Base-by-base conservation (phyloP, 2,888 invertebrate species). In the Eulithis testata region DNA sequence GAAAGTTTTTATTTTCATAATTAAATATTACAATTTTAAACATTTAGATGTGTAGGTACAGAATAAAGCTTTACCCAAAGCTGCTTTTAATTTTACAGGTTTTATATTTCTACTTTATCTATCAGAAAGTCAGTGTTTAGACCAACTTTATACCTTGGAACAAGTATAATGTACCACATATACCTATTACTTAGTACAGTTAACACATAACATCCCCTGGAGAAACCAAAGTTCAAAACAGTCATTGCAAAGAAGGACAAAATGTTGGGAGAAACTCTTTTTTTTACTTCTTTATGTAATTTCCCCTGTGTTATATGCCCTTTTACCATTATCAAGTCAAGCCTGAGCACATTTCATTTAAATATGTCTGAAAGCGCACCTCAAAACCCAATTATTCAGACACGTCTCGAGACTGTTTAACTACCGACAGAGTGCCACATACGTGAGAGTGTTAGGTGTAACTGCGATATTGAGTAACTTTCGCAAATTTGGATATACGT, bases 1-100 rank as follows among this genome's bases (percentile, higher is more conserved):
- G 69, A 76, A 76, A 71, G 68, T 73, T 77, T 75, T 75, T 75
- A 63, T 69, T 73, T 61, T 72, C 44, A 60, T 72, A 66, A 68
- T 73, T 71, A 68, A 66, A 65, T 61, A 66, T 65, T 40, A 40
- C 8, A 40, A 40, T 40, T 9, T 11, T 40, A 40, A 21, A 21
- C 21, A 21, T 8, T 5, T 40, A 9, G 9, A 8, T 40, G 9
- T 6, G 4, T 40, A 40, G 37, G 37, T 4, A 8, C 37, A 4
- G 37, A 4, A 40, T 4, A 8, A 40, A 40, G 37, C 11, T 51
- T 31, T 31, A 50, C 8, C 49, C 21, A 9, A 12, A 36, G 52
- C 4, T 12, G 5, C 6, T 1, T 8, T 6, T 6, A 40, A 40
- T 9, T 49, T 9, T 47, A 12, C 45, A 12, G 45, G 14, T 14